Conservation (phyloP, 2,888 invertebrate species). For the Andrena praecox region DNA sequence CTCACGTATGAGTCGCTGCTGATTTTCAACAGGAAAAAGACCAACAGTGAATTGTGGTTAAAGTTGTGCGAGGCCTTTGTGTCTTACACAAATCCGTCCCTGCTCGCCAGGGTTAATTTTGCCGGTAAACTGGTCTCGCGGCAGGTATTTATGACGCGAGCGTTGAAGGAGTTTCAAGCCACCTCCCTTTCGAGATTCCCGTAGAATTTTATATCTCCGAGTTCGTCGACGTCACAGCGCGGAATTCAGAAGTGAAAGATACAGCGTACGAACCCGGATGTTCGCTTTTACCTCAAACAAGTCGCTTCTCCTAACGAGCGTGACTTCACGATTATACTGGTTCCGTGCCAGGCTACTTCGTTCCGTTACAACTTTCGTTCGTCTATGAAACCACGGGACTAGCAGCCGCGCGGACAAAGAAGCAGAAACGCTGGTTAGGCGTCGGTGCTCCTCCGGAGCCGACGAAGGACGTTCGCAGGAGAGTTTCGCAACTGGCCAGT, state of each 20-base stretch:
- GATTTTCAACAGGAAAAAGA: too few species aligned
- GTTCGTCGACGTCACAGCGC: slow-evolving; percentile 1
- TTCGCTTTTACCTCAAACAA: slow-evolving; percentile 7
- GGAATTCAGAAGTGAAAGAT: slow-evolving; percentile 2
- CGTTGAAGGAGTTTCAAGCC: neutral
- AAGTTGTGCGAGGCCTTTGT: too few species aligned
- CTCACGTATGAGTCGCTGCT: too few species aligned
- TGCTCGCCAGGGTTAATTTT: too few species aligned
- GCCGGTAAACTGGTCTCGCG: neutral
- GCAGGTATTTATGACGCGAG: neutral
- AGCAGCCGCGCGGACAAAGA: neutral
- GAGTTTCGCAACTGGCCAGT: slow-evolving; percentile 24
- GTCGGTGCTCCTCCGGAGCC: slow-evolving; percentile 1
- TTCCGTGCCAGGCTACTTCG: neutral
- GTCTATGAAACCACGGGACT: neutral
- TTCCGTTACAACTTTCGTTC: neutral
- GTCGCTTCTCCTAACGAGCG: neutral
- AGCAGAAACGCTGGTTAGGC: neutral
- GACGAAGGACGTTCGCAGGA: neutral
- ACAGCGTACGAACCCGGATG: neutral
- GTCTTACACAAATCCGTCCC: too few species aligned
- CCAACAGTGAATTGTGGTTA: too few species aligned
- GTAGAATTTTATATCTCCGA: neutral
- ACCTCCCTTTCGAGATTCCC: neutral
- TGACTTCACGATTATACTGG: neutral